These are phyloP conservation scores for Philereme transversata DNA, from an alignment of 2,888 invertebrate genomes.

Conservation along the genomic window DNA sequence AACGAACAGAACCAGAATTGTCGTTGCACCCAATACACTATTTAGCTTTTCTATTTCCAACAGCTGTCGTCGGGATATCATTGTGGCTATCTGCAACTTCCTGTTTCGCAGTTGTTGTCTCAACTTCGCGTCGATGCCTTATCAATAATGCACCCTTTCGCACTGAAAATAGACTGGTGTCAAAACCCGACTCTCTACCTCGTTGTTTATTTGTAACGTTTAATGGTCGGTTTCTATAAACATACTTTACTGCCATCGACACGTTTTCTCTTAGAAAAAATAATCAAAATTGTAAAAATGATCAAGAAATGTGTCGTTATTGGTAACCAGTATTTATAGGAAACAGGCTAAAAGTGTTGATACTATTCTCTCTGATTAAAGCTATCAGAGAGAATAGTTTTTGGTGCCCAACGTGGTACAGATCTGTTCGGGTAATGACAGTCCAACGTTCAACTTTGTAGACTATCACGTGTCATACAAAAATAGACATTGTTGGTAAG, in stretches of 20 bases:
- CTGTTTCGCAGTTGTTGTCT: constrained; percentile 28
- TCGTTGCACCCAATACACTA: constrained; percentile 21
- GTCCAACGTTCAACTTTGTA: too few species aligned
- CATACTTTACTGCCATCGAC: too few species aligned
- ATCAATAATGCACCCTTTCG: constrained; percentile 38
- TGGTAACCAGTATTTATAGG: too few species aligned
- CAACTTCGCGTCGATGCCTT: constrained; percentile 30
- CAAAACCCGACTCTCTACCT: constrained; percentile 13
- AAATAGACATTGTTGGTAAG: too few species aligned
- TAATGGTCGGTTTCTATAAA: not conserved
- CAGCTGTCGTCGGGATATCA: constrained; percentile 29
- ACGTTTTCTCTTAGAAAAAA: too few species aligned
- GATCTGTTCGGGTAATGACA: not conserved
- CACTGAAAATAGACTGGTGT: constrained; percentile 27
- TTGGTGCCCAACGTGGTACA: constrained; percentile 18
- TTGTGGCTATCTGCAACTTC: constrained; percentile 29
- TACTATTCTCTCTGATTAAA: too few species aligned
- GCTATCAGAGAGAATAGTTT: not conserved
- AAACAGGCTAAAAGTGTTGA: not conserved
- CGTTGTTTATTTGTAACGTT: constrained; percentile 28
- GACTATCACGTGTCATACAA: too few species aligned
- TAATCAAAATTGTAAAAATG: too few species aligned
- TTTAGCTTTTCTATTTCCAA: constrained; percentile 32
- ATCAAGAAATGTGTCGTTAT: too few species aligned
- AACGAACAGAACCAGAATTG: constrained; percentile 9